Conservation (phyloP, 2,797 vertebrate genomes). For the Uromys caudimaculatus region DNA sequence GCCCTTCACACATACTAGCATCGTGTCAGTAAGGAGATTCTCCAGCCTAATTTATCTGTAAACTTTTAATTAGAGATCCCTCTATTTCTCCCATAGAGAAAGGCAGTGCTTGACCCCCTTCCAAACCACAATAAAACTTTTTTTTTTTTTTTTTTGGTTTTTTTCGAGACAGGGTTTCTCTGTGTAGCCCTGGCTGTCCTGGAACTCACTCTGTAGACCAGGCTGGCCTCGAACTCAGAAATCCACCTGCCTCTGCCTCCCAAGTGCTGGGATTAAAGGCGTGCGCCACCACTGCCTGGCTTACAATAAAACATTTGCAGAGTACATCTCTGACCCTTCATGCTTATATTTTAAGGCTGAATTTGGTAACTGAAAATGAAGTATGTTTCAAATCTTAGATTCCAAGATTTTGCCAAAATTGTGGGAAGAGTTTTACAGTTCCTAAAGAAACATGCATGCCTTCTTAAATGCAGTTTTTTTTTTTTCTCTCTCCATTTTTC, state of each 20-base stretch:
- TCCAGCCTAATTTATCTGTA: slow-evolving; percentile 55
- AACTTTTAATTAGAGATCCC: slow-evolving; percentile 71
- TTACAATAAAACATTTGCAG: slow-evolving; percentile 70
- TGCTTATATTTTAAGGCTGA: slow-evolving; percentile 52
- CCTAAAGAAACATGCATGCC: slow-evolving; percentile 31
- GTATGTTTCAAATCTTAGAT: slow-evolving; percentile 28
- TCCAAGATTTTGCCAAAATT: slow-evolving; percentile 65
- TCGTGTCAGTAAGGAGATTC: neutral
- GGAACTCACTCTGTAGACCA: no score
- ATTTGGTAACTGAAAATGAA: slow-evolving; percentile 65
- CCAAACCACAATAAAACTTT: slow-evolving; percentile 65
- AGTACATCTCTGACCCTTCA: slow-evolving; percentile 38
- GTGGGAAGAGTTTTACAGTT: slow-evolving; percentile 59
- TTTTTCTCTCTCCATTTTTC: slow-evolving; percentile 56
- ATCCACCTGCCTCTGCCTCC: no score
- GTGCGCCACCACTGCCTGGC: no score
- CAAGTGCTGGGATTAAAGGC: no score
- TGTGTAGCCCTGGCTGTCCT: no score
- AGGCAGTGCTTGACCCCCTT: slow-evolving; percentile 56
- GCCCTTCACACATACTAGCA: slow-evolving; percentile 11
- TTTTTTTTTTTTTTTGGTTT: no score
- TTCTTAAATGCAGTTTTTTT: slow-evolving; percentile 24
- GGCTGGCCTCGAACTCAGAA: no score
- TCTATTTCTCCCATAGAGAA: slow-evolving; percentile 51
- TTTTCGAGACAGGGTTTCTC: no score